Percentiles rank a stretch among this genome's conserved stretches.
Conservation (phyloP, 2,113 vertebrate genomes). For the Anolis sagrei region DNA sequence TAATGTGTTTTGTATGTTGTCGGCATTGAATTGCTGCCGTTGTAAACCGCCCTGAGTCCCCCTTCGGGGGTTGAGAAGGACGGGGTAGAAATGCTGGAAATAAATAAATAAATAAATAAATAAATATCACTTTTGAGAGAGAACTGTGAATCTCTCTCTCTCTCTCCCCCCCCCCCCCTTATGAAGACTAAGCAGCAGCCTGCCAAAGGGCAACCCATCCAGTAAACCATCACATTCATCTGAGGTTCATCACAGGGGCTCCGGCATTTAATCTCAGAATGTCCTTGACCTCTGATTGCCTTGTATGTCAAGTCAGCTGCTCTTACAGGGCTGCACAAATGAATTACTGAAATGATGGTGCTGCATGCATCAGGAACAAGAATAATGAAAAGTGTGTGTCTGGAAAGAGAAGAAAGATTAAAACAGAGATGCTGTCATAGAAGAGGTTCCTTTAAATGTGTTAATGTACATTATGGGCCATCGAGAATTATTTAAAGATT, state of each 20-base stretch:
- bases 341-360: slow-evolving; percentile 12
- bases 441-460: not conserved
- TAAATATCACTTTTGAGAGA: not conserved
- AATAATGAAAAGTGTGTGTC: slow-evolving; percentile 33
- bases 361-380: slow-evolving; percentile 39
- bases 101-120: no score
- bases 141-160: no score
- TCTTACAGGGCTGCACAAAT: slow-evolving; percentile 58
- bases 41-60: no score
- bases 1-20: no score
- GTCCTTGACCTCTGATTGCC: slow-evolving; percentile 58
- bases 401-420: slow-evolving; percentile 46
- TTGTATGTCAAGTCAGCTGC: slow-evolving; percentile 55
- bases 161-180: no score
- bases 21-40: no score
- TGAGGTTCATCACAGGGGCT: slow-evolving; percentile 32
- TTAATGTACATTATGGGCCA: no score
- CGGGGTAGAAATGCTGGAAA: no score
- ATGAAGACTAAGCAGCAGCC: accelerated
- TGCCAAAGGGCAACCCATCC: accelerated
- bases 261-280: slow-evolving; percentile 50
- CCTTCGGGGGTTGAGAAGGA: no score
- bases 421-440: not conserved
- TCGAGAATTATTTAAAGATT: no score
- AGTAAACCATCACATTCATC: slow-evolving; percentile 13